Conservation (phyloP, 2,797 vertebrate species). For the Falco biarmicus region DNA sequence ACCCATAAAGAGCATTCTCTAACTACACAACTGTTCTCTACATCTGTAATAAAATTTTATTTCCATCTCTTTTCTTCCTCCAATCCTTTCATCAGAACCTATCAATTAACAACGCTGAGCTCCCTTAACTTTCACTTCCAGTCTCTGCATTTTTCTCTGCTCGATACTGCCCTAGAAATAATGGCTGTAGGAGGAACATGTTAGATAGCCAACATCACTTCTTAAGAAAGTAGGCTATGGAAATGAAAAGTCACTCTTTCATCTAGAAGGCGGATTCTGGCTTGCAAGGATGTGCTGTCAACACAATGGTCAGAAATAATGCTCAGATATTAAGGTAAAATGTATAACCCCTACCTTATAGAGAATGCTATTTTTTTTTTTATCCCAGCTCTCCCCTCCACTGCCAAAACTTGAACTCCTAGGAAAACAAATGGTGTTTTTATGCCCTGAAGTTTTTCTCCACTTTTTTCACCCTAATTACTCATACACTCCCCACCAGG, state of each 20-base stretch:
- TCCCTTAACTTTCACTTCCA: not conserved
- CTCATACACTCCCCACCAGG: not conserved
- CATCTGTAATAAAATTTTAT: not conserved
- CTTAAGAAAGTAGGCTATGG: not conserved
- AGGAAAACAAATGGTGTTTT: not conserved
- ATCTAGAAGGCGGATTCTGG: not conserved
- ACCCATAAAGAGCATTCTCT: not conserved
- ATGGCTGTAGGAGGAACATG: not conserved
- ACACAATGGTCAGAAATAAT: not conserved
- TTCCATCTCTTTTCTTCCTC: not conserved
- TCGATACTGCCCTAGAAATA: not conserved
- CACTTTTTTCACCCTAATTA: no score
- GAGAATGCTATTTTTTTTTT: accelerated
- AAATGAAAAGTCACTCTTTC: not conserved
- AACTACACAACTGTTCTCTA: not conserved
- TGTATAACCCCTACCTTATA: not conserved
- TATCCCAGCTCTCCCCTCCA: not conserved
- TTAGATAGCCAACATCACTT: not conserved
- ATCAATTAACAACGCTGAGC: not conserved
- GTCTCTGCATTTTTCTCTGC: not conserved
- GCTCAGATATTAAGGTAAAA: not conserved
- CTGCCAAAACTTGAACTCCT: not conserved
- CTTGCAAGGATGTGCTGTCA: not conserved
- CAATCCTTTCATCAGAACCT: not conserved
- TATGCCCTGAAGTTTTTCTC: not conserved